Evolutionary conservation across 2,113 vertebrate genomes (phyloP), one percentile per base, ranked within the genome.

Genomic region (Sprattus sprattus): DNA sequence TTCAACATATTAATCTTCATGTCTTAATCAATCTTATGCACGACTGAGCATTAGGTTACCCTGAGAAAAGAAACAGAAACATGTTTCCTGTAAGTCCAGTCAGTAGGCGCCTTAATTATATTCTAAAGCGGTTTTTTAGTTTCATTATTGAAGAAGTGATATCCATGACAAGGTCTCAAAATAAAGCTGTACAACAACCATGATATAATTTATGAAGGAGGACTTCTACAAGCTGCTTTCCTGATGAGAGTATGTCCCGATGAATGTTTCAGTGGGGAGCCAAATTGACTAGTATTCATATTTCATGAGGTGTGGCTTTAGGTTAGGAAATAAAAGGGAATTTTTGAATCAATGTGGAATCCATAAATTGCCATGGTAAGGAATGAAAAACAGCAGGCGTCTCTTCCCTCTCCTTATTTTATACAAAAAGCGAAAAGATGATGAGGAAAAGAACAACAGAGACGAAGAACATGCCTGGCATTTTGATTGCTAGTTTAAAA

Each of bases 261-360:
- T 88, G 81, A 85, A 87, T 86, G 54, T 80, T 90, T 88, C 78
- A 88, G 85, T 50, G 64, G 15, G 39, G 75, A 32, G 46, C 10
- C 57, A 85, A 87, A 91, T 71, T 87, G 54, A 87, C 82, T 85
- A 82, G 20, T 81, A 85, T 90, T 85, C 39, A 90, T 91, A 67
- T 90, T 89, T 89, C 84, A 90, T 87, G 84, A 87, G 81, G 81
- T 75, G 60, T 87, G 78, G 60, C 85, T 90, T 81, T 46, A 87
- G 71, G 83, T 88, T 88, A 88, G 82, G 75, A 86, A 87, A 85
- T 87, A 85, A 88, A 89, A 85, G 25, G 47, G 82, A 82, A 85
- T 87, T 82, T 86, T 82, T 86, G 75, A 88, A 87, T 84, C 64
- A 32, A 80, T 86, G 84, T 84, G 84, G 47, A 88, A 88, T 88